Percentiles rank a stretch among this genome's conserved stretches.
phyloP scores from a whole-genome alignment of 2,113 vertebrate genomes.

The Octodon degus region DNA sequence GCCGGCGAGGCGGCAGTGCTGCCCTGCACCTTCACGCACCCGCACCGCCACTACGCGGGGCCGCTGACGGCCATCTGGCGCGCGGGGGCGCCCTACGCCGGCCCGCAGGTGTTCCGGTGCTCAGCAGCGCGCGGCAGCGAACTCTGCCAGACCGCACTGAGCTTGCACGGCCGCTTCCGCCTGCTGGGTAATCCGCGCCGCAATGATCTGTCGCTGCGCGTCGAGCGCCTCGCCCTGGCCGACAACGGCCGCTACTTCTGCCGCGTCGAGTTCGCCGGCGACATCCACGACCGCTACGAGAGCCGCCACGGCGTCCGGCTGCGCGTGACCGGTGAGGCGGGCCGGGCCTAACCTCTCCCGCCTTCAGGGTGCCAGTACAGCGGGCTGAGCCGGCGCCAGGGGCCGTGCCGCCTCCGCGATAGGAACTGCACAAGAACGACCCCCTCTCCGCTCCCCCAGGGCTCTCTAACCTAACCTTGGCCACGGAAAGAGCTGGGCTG shows the following conservation, averaged over 20 bases:
- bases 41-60: conserved; percentile 91
- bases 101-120: conserved; percentile 91
- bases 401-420: neutral
- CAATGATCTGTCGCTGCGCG: conserved; percentile 94
- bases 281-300: conserved; percentile 90
- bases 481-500: neutral
- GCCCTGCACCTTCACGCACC: conserved; percentile 95
- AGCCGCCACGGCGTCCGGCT: conserved; percentile 93
- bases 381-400: neutral
- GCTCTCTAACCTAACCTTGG: neutral
- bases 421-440: rapidly evolving
- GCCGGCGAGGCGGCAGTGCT: conserved; percentile 91
- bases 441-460: too few relatives aligned
- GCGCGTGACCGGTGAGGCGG: conserved; percentile 89
- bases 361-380: neutral
- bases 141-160: conserved; percentile 88
- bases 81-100: conserved; percentile 87
- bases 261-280: conserved; percentile 91
- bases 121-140: conserved; percentile 85
- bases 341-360: neutral
- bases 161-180: conserved; percentile 92
- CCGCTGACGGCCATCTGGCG: conserved; percentile 93
- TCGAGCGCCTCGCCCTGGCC: conserved; percentile 90
- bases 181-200: conserved; percentile 94
- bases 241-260: conserved; percentile 95